These are phyloP conservation scores for Chirona hameri DNA, from an alignment of 2,888 invertebrate genomes.

Conservation along the genomic window DNA sequence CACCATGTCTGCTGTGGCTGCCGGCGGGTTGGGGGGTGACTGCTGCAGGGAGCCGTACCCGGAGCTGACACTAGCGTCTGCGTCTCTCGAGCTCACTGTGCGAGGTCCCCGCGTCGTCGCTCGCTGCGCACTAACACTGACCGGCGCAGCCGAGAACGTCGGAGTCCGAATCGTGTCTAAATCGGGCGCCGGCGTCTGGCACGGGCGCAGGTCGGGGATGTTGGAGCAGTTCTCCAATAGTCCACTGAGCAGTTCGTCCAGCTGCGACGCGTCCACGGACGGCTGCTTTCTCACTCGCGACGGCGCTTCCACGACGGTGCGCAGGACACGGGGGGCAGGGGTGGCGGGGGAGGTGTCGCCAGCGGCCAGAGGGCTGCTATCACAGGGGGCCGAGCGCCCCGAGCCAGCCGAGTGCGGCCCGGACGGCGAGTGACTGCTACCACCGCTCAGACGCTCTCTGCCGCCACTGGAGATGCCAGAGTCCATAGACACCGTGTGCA, in stretches of 20 bases:
- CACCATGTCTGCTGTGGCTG: constrained; percentile 26
- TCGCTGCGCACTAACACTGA: not conserved
- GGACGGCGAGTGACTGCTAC: constrained; percentile 37
- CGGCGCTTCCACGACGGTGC: constrained; percentile 38
- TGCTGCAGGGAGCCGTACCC: constrained; percentile 29
- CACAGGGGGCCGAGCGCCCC: constrained; percentile 31
- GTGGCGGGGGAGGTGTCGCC: constrained; percentile 45
- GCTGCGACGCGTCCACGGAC: constrained; percentile 56
- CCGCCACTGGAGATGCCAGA: constrained; percentile 70
- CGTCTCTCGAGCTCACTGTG: constrained; percentile 51
- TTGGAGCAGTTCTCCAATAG: constrained; percentile 85
- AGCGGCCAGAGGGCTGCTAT: constrained; percentile 41
- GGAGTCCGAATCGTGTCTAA: constrained; percentile 40
- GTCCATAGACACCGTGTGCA: constrained; percentile 83
- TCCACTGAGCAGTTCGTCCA: constrained; percentile 78
- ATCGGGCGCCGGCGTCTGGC: constrained; percentile 40
- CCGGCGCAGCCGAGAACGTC: constrained; percentile 38
- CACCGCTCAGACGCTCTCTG: constrained; percentile 34
- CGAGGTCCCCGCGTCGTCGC: constrained; percentile 42
- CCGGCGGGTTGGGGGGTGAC: constrained; percentile 50
- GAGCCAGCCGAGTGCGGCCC: constrained; percentile 37
- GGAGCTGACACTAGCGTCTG: constrained; percentile 54
- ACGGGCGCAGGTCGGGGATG: constrained; percentile 57
- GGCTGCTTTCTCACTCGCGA: constrained; percentile 41
- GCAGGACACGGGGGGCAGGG: constrained; percentile 46